Percentiles rank a stretch among this genome's conserved stretches.
These are phyloP conservation scores for Machaerirhynchus nigripectus DNA, from an alignment of 2,113 vertebrate species.

Conservation along the genomic window DNA sequence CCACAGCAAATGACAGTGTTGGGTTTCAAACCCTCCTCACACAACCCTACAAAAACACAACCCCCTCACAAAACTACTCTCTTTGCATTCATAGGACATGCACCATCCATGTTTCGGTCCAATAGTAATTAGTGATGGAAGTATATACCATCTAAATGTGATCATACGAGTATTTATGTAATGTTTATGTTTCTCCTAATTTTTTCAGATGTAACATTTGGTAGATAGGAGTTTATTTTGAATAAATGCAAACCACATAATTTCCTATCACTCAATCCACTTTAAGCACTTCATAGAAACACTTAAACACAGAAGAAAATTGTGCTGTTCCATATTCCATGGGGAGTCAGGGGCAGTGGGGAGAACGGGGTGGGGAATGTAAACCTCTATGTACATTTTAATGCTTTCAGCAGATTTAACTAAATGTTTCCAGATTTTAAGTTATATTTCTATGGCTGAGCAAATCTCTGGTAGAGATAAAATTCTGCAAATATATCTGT, in stretches of 20 bases:
- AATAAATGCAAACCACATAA: constrained; percentile 55
- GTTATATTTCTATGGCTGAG: not conserved
- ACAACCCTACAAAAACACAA: not conserved
- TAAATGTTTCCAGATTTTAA: not conserved
- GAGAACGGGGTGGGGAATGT: rapidly evolving
- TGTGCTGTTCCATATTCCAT: not conserved
- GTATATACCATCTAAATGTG: not conserved
- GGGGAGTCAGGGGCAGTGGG: not conserved
- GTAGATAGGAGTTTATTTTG: constrained; percentile 38
- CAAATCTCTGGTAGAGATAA: not conserved
- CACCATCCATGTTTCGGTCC: not conserved
- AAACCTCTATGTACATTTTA: not conserved
- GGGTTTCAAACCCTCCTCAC: not conserved
- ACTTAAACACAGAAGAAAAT: constrained; percentile 50
- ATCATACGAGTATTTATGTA: not conserved
- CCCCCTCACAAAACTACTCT: not conserved
- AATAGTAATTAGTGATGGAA: not conserved
- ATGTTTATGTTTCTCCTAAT: constrained; percentile 10
- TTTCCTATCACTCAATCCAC: constrained; percentile 36
- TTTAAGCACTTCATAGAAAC: constrained; percentile 51
- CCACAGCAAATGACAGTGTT: not conserved
- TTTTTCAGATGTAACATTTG: constrained; percentile 16
- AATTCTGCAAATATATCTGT: not conserved
- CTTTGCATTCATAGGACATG: not conserved
- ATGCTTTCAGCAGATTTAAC: not conserved